Evolutionary conservation across 2,113 vertebrate genomes (phyloP).

Genomic region (Monopterus albus): DNA sequence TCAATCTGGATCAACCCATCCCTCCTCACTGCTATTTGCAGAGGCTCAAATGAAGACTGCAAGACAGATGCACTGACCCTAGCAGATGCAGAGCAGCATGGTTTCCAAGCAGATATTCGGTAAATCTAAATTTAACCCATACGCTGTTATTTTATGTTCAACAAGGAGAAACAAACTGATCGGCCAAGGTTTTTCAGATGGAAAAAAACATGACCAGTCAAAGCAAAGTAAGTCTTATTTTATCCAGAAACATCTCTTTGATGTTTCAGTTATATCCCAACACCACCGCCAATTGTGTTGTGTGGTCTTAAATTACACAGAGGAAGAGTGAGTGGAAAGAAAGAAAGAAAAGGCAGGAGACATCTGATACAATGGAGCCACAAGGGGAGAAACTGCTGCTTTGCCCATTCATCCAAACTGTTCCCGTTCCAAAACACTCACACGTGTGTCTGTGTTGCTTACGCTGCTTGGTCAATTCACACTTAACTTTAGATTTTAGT

Average conservation of each 20-base stretch:
- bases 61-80: conserved; percentile 28
- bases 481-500: no score
- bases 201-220: conserved; percentile 64
- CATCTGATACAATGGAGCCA: conserved; percentile 49
- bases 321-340: conserved; percentile 69
- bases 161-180: conserved; percentile 59
- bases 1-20: conserved; percentile 21
- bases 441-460: no score
- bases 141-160: conserved; percentile 41
- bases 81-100: not conserved
- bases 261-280: conserved; percentile 47
- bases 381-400: conserved; percentile 37
- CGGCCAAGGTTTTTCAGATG: conserved; percentile 29
- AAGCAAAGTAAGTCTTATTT: conserved; percentile 56
- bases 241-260: conserved; percentile 35
- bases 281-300: conserved; percentile 37
- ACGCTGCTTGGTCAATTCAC: no score
- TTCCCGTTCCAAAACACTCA: no score
- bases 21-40: conserved; percentile 38
- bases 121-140: conserved; percentile 55
- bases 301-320: conserved; percentile 64
- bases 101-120: conserved; percentile 36
- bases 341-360: conserved; percentile 47
- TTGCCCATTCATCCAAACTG: not conserved
- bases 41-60: conserved; percentile 6